Percentiles rank a stretch among this genome's conserved stretches.
Evolutionary conservation across 2,113 vertebrate species (phyloP).

Genomic region (Eublepharis macularius): DNA sequence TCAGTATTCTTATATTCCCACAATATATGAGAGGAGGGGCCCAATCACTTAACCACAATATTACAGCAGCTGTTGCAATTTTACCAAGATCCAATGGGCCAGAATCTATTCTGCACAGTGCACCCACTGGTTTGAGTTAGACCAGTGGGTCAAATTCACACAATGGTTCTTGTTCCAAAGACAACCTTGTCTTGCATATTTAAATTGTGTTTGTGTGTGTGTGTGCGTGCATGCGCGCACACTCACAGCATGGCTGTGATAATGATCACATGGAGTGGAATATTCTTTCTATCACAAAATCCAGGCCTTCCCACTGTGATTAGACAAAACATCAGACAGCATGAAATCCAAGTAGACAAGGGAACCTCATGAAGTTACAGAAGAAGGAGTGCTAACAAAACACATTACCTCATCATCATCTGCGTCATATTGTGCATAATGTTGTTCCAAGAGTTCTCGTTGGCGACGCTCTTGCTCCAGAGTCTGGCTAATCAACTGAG

Average conservation of each 20-base stretch:
- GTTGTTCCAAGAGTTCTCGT: conserved; percentile 94
- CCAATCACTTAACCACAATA: no score
- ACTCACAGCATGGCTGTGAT: not conserved
- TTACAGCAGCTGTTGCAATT: no score
- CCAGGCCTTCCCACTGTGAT: not conserved
- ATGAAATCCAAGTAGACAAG: conserved; percentile 22
- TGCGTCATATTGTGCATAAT: conserved; percentile 94
- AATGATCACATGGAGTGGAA: not conserved
- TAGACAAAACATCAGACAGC: not conserved
- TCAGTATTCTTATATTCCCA: no score
- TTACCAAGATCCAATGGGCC: not conserved
- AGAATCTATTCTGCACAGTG: not conserved
- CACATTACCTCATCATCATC: conserved; percentile 93
- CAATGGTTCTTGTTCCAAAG: not conserved
- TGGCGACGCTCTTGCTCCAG: conserved; percentile 95
- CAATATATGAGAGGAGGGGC: no score
- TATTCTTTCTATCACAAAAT: not conserved
- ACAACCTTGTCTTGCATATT: not conserved
- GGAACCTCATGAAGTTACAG: not conserved
- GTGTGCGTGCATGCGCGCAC: no score
- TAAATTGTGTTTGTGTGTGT: not conserved
- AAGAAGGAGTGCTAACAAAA: not conserved
- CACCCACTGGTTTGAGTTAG: not conserved
- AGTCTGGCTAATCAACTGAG: conserved; percentile 96
- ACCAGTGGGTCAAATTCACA: not conserved